A percentile compares a stretch with the other conserved stretches of the same genome.
Conservation (phyloP, 2,113 vertebrate species). For the Eurypyga helias region DNA sequence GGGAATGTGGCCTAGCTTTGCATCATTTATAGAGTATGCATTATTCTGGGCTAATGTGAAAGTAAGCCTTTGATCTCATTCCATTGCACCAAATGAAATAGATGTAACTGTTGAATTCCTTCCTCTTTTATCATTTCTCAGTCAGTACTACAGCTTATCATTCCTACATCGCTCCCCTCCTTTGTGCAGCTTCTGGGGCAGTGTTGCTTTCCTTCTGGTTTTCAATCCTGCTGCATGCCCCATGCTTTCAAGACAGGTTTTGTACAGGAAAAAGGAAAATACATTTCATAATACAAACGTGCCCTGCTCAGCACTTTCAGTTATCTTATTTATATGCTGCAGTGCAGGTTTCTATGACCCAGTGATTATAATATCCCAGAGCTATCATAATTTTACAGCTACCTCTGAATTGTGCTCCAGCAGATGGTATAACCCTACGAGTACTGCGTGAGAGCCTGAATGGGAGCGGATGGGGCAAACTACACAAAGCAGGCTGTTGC, state of each 20-base stretch:
- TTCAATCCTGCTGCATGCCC: slow-evolving; percentile 71
- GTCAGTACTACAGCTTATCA: slow-evolving; percentile 77
- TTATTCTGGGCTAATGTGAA: slow-evolving; percentile 75
- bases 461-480: background rate
- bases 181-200: slow-evolving; percentile 75
- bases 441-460: slow-evolving; percentile 48
- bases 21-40: slow-evolving; percentile 73
- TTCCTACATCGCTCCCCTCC: slow-evolving; percentile 72
- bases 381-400: slow-evolving; percentile 80
- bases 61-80: slow-evolving; percentile 71
- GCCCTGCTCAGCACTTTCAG: slow-evolving; percentile 80
- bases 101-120: slow-evolving; percentile 73
- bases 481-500: slow-evolving; percentile 27
- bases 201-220: slow-evolving; percentile 69
- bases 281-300: slow-evolving; percentile 80
- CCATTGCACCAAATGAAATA: slow-evolving; percentile 71
- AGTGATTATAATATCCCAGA: slow-evolving; percentile 82
- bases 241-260: slow-evolving; percentile 74
- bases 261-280: slow-evolving; percentile 76
- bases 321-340: slow-evolving; percentile 83
- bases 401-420: slow-evolving; percentile 75
- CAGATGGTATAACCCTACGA: slow-evolving; percentile 72
- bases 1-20: slow-evolving; percentile 72
- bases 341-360: slow-evolving; percentile 79
- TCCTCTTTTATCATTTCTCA: slow-evolving; percentile 71